A percentile compares a stretch with the other conserved stretches of the same genome.
Conservation (phyloP, 1,140 invertebrate genomes). For the Musca vetustissima region DNA sequence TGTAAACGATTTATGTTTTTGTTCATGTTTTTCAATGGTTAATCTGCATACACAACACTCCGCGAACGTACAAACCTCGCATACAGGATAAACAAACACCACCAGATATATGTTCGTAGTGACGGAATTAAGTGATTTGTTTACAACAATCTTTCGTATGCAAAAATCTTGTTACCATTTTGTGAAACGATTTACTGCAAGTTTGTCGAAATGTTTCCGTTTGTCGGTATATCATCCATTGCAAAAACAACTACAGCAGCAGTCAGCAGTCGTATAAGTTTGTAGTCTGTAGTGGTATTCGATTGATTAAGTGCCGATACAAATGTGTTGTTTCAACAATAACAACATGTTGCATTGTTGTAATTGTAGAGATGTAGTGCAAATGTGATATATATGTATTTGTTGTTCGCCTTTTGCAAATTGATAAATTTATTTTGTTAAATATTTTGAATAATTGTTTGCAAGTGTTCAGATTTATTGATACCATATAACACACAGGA, state of each 20-base stretch:
- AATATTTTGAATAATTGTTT: slow-evolving; percentile 17
- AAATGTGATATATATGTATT: not conserved
- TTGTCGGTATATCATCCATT: not conserved
- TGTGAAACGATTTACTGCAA: not conserved
- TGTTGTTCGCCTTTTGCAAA: not conserved
- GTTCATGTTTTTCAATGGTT: slow-evolving; percentile 15
- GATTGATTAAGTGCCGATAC: slow-evolving; percentile 19
- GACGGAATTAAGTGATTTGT: slow-evolving; percentile 8
- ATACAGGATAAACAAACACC: slow-evolving; percentile 3
- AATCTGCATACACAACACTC: slow-evolving; percentile 19
- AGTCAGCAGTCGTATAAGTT: not conserved
- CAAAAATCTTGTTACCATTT: not conserved
- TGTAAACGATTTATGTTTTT: slow-evolving; percentile 23
- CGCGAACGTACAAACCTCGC: not conserved
- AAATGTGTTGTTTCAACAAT: slow-evolving; percentile 11
- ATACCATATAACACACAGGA: too few relatives aligned
- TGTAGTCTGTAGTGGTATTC: slow-evolving; percentile 17
- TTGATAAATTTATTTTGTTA: slow-evolving; percentile 17
- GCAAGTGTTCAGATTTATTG: not conserved
- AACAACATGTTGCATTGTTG: slow-evolving; percentile 8
- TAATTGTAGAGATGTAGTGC: not conserved
- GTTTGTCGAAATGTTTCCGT: slow-evolving; percentile 1
- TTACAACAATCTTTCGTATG: not conserved
- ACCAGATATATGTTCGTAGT: not conserved
- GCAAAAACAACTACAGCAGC: not conserved